A percentile compares a stretch with the other conserved stretches of the same genome.
Evolutionary conservation across 2,888 invertebrate genomes (phyloP).

Genomic region (Tortricodes alternella): DNA sequence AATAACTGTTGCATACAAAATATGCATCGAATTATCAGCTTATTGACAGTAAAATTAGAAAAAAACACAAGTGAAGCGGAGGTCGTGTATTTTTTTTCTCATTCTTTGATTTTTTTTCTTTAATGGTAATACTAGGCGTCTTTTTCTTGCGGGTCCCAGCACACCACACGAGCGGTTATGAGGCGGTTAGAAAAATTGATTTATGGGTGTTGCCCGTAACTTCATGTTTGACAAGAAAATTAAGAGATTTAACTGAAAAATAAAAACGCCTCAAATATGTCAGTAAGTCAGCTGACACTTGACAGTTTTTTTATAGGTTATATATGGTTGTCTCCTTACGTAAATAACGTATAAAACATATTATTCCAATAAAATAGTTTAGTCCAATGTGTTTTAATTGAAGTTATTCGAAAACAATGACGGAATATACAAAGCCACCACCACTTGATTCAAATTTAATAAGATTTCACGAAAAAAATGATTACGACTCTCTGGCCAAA

Average conservation of each 20-base stretch:
- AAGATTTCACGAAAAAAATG: constrained; percentile 66
- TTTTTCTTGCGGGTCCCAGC: constrained; percentile 24
- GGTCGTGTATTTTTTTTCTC: constrained; percentile 73
- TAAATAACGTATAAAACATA: neutral
- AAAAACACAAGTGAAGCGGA: constrained; percentile 82
- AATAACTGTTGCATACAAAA: constrained; percentile 80
- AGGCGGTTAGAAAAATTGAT: constrained; percentile 19
- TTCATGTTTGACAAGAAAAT: neutral
- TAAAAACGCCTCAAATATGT: constrained; percentile 14
- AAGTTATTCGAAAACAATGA: constrained; percentile 43
- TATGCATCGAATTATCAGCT: constrained; percentile 79
- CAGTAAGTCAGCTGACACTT: constrained; percentile 28
- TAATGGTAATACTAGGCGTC: constrained; percentile 31
- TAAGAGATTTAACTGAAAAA: too few species aligned
- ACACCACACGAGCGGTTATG: constrained; percentile 10
- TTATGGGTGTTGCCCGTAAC: constrained; percentile 15
- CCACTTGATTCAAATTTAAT: constrained; percentile 64
- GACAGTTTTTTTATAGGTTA: constrained; percentile 14
- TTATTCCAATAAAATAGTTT: neutral
- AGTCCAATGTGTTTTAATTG: constrained; percentile 6
- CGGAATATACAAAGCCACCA: constrained; percentile 58
- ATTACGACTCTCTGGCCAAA: constrained; percentile 85
- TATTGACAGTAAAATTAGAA: constrained; percentile 82
- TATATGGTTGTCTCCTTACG: constrained; percentile 4
- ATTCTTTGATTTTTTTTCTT: constrained; percentile 52